phyloP scores from a whole-genome alignment of 92 coral and sea anemone species.

The Actinostola sp. region DNA sequence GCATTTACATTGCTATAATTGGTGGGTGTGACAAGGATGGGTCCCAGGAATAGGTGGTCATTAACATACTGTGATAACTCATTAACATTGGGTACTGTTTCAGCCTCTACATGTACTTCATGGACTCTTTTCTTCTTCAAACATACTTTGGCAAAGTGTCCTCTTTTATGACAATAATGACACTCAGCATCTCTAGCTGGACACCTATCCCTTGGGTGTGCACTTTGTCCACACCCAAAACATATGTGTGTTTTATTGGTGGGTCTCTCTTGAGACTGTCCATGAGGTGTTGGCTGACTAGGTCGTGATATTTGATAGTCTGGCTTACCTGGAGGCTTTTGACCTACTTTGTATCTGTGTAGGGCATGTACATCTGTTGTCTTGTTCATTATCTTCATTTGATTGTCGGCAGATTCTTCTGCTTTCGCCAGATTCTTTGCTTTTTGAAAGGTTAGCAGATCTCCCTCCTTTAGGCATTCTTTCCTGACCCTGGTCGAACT shows the following conservation, averaged over 20 bases:
- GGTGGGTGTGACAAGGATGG: constrained; percentile 41
- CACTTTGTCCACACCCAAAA: constrained; percentile 36
- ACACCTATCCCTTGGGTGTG: constrained; percentile 36
- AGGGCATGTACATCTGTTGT: no score
- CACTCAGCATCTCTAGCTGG: constrained; percentile 39
- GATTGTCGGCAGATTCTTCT: constrained; percentile 44
- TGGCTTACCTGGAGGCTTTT: no score
- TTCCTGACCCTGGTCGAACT: no score
- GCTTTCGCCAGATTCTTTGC: constrained; percentile 47
- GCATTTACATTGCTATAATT: constrained; percentile 35
- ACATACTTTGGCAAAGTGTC: constrained; percentile 53
- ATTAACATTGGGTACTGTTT: no score
- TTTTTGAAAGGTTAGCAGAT: constrained; percentile 31
- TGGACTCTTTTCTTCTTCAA: constrained; percentile 29
- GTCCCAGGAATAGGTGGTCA: constrained; percentile 27
- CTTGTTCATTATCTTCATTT: constrained; percentile 31
- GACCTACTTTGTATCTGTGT: no score
- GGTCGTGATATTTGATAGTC: no score
- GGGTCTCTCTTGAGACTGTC: no score
- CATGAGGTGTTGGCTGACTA: no score
- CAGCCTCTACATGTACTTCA: constrained; percentile 40
- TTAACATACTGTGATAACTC: no score
- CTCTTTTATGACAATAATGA: constrained; percentile 34
- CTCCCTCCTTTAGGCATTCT: constrained; percentile 52
- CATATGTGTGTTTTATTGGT: no score